These are phyloP conservation scores for Cactoblastis cactorum DNA, from an alignment of 2,888 invertebrate species.

Conservation along the genomic window DNA sequence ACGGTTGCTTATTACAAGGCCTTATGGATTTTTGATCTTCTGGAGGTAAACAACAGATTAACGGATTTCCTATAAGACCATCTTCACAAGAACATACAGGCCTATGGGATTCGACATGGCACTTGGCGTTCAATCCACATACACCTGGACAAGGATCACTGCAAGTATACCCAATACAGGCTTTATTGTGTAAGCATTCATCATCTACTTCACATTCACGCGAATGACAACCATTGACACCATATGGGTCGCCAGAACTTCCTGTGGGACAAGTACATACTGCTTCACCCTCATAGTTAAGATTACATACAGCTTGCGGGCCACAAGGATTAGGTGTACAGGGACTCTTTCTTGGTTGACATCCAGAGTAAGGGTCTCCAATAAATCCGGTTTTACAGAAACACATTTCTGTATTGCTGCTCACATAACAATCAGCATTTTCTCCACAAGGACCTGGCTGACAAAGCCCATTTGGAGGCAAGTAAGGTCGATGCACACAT, in stretches of 20 bases:
- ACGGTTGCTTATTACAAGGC: constrained; percentile 87
- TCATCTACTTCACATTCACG: constrained; percentile 89
- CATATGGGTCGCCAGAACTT: constrained; percentile 87
- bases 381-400: constrained; percentile 87
- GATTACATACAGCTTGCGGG: constrained; percentile 85
- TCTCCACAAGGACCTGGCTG: constrained; percentile 90
- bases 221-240: constrained; percentile 85
- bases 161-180: constrained; percentile 90
- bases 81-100: constrained; percentile 88
- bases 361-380: constrained; percentile 90
- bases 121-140: constrained; percentile 87
- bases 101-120: constrained; percentile 87
- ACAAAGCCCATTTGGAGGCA: constrained; percentile 82
- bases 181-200: constrained; percentile 85
- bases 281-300: constrained; percentile 83
- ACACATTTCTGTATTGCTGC: constrained; percentile 90
- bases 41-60: constrained; percentile 83
- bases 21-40: constrained; percentile 76
- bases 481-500: constrained; percentile 80
- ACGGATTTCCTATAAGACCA: constrained; percentile 88
- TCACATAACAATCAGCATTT: constrained; percentile 91
- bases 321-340: constrained; percentile 91
- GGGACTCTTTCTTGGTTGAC: constrained; percentile 83
- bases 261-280: constrained; percentile 87
- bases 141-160: constrained; percentile 90